Evolutionary conservation across 2,113 vertebrate genomes (phyloP), one percentile per base, ranked within the genome.

Genomic region (Apus apus): DNA sequence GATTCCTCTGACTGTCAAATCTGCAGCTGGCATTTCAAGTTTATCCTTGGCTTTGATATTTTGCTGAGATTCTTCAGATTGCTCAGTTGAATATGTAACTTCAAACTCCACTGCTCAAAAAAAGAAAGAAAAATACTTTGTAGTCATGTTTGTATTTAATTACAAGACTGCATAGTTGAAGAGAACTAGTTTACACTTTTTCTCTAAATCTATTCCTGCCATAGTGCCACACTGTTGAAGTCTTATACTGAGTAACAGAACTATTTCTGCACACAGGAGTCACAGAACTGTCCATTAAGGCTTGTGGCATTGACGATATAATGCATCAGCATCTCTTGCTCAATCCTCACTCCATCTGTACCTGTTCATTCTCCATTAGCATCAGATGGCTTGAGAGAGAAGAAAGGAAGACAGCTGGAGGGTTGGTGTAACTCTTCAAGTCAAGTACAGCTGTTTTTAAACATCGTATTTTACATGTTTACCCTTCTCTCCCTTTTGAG

Each of bases 1-100:
- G 43, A 38, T 72, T 46, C 98, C 98, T 88, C 90, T 66, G 32
- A 98, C 50, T 9, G 53, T 81, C 73, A 98, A 71, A 74, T 32
- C 48, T 85, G 85, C 64, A 58, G 46, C 60, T 77, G 68, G 77
- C 2, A 9, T 27, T 75, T 38, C 32, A 58, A 22, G 20, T 80
- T 90, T 50, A 84, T 87, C 57, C 51, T 36, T 30, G 45, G 50
- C 81, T 87, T 87, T 88, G 34, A 45, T 20, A 53, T 83, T 87
- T 75, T 56, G 85, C 76, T 32, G 56, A 38, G 27, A 32, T 73
- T 87, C 79, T 27, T 81, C 81, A 76, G 70, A 60, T 58, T 86
- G 60, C 56, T 74, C 4, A 8, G 93, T 36, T 64, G 72, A 83
- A 15, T 9, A 34, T 15, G 4, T 23, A 45, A 22, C 60, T 15